Percentiles rank a stretch among this genome's conserved stretches.
phyloP scores from a whole-genome alignment of 2,888 invertebrate genomes.

The Polydrusus pterygomalis region DNA sequence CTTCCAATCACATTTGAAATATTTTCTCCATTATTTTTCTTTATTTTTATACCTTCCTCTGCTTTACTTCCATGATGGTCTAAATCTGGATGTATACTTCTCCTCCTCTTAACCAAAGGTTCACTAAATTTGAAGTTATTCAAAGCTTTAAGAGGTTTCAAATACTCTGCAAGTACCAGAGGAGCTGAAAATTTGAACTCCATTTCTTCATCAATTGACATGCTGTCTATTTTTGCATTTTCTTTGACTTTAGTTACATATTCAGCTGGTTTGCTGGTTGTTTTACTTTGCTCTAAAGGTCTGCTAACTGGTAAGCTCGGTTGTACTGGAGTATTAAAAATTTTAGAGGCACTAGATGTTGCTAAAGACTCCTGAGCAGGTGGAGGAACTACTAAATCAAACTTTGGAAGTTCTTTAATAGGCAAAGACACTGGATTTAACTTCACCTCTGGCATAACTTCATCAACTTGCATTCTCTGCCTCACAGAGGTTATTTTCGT shows the following conservation, averaged over 20 bases:
- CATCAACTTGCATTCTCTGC: constrained; percentile 62
- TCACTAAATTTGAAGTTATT: constrained; percentile 77
- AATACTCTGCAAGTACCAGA: constrained; percentile 70
- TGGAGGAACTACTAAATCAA: constrained; percentile 73
- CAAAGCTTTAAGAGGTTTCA: constrained; percentile 71
- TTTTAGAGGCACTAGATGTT: not conserved
- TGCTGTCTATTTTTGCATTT: not conserved
- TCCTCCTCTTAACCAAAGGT: constrained; percentile 70
- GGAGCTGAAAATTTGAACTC: constrained; percentile 74
- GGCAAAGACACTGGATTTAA: constrained; percentile 75
- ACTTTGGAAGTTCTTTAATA: constrained; percentile 76
- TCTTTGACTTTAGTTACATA: not conserved
- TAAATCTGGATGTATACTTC: constrained; percentile 49
- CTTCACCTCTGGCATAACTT: constrained; percentile 72
- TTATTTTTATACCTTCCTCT: constrained; percentile 54
- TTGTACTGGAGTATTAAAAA: not conserved
- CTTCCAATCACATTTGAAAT: not conserved
- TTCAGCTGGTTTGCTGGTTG: not conserved
- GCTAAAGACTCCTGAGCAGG: constrained; percentile 47
- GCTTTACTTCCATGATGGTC: constrained; percentile 56
- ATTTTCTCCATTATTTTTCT: constrained; percentile 51
- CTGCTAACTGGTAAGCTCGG: not conserved
- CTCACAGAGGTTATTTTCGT: constrained; percentile 66
- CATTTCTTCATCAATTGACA: not conserved
- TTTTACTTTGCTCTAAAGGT: not conserved